These are phyloP conservation scores for Platynereis dumerilii DNA, from an alignment of 2,888 invertebrate genomes.

Conservation along the genomic window DNA sequence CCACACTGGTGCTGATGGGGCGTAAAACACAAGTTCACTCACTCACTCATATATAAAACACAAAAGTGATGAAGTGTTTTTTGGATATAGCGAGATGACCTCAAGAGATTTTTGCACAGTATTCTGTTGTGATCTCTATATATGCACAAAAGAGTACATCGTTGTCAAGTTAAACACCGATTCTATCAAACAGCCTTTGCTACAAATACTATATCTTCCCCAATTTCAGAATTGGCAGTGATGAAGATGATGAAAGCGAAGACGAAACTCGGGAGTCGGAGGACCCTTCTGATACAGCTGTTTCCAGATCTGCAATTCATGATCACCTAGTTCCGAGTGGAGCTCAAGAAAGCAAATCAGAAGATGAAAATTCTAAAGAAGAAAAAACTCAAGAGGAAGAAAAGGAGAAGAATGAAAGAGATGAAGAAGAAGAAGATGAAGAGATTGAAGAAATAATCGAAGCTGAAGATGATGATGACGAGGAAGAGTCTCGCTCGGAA, in stretches of 20 bases:
- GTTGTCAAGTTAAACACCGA: too few species aligned
- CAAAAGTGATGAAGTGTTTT: too few species aligned
- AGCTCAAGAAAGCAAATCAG: not conserved
- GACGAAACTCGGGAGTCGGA: slow-evolving; percentile 29
- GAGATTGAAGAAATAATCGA: slow-evolving; percentile 7
- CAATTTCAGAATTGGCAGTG: slow-evolving; percentile 58
- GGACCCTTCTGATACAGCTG: slow-evolving; percentile 38
- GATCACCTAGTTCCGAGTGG: slow-evolving; percentile 12
- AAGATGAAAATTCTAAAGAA: slow-evolving; percentile 1
- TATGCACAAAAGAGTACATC: too few species aligned
- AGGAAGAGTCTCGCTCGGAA: not conserved
- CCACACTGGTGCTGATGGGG: too few species aligned
- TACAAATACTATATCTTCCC: not conserved
- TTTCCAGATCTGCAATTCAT: slow-evolving; percentile 31
- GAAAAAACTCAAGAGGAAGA: not conserved
- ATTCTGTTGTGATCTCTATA: too few species aligned
- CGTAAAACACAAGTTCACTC: too few species aligned
- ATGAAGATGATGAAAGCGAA: slow-evolving; percentile 59
- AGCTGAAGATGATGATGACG: slow-evolving; percentile 3
- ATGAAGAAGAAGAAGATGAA: slow-evolving; percentile 16
- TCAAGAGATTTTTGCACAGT: too few species aligned
- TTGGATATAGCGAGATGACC: too few species aligned
- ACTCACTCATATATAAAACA: too few species aligned
- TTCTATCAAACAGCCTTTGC: too few species aligned
- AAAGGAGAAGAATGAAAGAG: slow-evolving; percentile 13